Percentiles rank a stretch among this genome's conserved stretches.
phyloP scores from a whole-genome alignment of 2,113 vertebrate genomes.

The Microcebus tavaratra region DNA sequence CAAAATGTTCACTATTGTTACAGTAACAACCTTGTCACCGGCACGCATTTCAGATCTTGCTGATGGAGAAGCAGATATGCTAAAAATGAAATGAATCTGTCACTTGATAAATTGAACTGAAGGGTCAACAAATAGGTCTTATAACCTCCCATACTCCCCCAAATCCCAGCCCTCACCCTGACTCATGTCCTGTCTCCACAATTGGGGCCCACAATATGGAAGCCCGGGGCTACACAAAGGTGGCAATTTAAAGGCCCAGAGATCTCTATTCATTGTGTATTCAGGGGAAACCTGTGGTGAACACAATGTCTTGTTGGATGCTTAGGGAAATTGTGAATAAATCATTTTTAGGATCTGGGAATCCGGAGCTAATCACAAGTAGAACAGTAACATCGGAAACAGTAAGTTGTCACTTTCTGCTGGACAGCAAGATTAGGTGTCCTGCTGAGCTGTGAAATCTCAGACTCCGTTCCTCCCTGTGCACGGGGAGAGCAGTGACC shows the following conservation, averaged over 20 bases:
- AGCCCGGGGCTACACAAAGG: not conserved
- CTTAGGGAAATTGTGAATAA: not conserved
- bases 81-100: slow-evolving; percentile 70
- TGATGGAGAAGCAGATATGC: accelerated
- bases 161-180: not conserved
- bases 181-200: not conserved
- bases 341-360: not conserved
- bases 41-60: not conserved
- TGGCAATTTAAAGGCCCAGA: not conserved
- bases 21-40: accelerated
- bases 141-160: not conserved
- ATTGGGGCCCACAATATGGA: not conserved
- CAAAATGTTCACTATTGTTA: slow-evolving; percentile 76
- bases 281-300: not conserved
- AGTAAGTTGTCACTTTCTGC: not conserved
- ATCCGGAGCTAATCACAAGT: not conserved
- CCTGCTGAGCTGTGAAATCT: not conserved
- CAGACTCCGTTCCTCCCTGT: not conserved
- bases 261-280: not conserved
- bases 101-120: not conserved
- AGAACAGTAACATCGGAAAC: not conserved
- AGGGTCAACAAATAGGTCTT: not conserved
- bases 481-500: not conserved
- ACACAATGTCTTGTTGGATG: not conserved
- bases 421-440: not conserved